phyloP scores from a whole-genome alignment of 2,113 vertebrate genomes.

The Tinamus guttatus region DNA sequence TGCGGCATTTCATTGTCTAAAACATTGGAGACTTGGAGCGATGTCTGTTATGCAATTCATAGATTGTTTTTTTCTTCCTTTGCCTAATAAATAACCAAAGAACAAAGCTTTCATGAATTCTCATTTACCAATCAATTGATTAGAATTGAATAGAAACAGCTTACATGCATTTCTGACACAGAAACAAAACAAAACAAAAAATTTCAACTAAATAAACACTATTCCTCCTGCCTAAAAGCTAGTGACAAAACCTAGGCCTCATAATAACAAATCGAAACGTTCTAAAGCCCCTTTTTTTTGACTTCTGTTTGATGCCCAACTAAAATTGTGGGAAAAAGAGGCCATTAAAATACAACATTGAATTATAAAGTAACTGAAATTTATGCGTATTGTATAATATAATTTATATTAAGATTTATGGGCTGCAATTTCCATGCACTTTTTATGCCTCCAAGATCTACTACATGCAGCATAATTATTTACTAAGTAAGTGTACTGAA shows the following conservation, averaged over 20 bases:
- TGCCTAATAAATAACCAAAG: not conserved
- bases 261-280: not conserved
- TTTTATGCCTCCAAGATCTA: not conserved
- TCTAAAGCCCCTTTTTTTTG: not conserved
- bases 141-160: conserved; percentile 14
- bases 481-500: conserved; percentile 9
- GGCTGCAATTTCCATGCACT: conserved; percentile 4
- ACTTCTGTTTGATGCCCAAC: not conserved
- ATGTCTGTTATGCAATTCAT: not conserved
- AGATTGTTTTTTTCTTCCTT: not conserved
- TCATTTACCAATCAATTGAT: conserved; percentile 20
- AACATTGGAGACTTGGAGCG: not conserved
- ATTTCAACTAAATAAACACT: not conserved
- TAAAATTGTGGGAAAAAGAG: not conserved
- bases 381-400: not conserved
- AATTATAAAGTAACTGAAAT: not conserved
- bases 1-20: not conserved
- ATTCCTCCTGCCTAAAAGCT: not conserved
- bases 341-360: not conserved
- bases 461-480: not conserved
- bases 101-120: conserved; percentile 12
- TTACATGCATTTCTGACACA: not conserved
- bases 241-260: not conserved
- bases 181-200: not conserved
- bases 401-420: conserved; percentile 20